Evolutionary conservation across 1,140 invertebrate species (phyloP).

Genomic region (Drosophila varians): DNA sequence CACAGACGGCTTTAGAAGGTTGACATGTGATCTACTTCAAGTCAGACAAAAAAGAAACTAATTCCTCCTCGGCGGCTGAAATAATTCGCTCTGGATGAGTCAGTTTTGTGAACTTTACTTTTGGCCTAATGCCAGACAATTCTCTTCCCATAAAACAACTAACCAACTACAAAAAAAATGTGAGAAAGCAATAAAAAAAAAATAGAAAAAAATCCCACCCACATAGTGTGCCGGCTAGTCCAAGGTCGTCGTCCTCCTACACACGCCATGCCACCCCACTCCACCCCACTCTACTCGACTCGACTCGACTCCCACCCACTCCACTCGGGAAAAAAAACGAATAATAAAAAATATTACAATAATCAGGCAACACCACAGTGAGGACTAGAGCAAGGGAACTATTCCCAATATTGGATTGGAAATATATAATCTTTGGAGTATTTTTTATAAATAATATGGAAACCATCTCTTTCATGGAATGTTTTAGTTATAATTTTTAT

Average conservation of each 20-base stretch:
- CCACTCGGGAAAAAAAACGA: slow-evolving; percentile 7
- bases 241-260: slow-evolving; percentile 76
- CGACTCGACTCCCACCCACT: neutral
- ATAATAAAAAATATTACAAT: neutral
- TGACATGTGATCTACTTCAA: slow-evolving; percentile 31
- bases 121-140: slow-evolving; percentile 28
- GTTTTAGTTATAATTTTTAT: too few species aligned
- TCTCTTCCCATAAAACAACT: neutral
- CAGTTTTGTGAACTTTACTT: slow-evolving; percentile 40
- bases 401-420: neutral
- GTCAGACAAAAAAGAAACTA: slow-evolving; percentile 1
- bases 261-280: slow-evolving; percentile 11
- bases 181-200: neutral
- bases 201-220: neutral
- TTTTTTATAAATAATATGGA: neutral
- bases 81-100: slow-evolving; percentile 25
- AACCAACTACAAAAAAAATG: too few species aligned
- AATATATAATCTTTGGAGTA: too few species aligned
- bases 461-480: too few species aligned
- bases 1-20: slow-evolving; percentile 23
- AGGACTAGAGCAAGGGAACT: neutral
- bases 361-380: slow-evolving; percentile 15
- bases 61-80: slow-evolving; percentile 8
- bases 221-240: slow-evolving; percentile 11
- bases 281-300: neutral